phyloP scores from a whole-genome alignment of 2,797 vertebrate genomes.

The Galago senegalensis region DNA sequence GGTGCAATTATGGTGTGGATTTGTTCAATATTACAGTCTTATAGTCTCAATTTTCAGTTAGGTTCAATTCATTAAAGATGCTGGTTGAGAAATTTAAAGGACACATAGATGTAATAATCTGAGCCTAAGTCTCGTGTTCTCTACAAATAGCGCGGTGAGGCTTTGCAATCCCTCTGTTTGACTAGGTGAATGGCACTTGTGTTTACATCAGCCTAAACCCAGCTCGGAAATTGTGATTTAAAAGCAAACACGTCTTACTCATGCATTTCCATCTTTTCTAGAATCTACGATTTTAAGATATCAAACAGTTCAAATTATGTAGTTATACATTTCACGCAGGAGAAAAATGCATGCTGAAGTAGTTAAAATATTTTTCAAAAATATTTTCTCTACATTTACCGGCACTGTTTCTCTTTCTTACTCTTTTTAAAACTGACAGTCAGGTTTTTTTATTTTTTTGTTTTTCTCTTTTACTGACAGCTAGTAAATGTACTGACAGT shows the following conservation, averaged over 20 bases:
- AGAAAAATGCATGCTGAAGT: constrained; percentile 61
- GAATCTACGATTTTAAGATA: constrained; percentile 64
- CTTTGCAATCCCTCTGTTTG: constrained; percentile 48
- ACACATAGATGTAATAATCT: constrained; percentile 25
- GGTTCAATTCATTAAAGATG: constrained; percentile 30
- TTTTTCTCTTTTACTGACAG: constrained; percentile 82
- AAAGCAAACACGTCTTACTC: constrained; percentile 68
- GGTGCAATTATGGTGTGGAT: not conserved
- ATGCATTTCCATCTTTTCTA: constrained; percentile 68
- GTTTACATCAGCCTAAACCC: not conserved
- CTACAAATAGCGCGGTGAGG: constrained; percentile 56
- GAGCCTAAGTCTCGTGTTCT: not conserved
- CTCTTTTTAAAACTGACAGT: constrained; percentile 77
- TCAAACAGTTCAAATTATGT: constrained; percentile 73
- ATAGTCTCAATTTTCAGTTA: not conserved
- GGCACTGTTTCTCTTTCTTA: constrained; percentile 49
- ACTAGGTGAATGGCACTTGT: constrained; percentile 43
- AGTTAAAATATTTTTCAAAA: constrained; percentile 63
- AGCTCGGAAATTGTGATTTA: constrained; percentile 55
- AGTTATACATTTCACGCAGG: constrained; percentile 68
- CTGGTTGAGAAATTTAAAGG: not conserved
- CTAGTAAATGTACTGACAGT: constrained; percentile 80
- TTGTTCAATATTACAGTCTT: not conserved
- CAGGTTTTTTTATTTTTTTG: constrained; percentile 51
- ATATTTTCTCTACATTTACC: constrained; percentile 74